Percentiles rank a stretch among this genome's conserved stretches.
Conservation (phyloP, 1,140 invertebrate species). For the Heterodera carotae region DNA sequence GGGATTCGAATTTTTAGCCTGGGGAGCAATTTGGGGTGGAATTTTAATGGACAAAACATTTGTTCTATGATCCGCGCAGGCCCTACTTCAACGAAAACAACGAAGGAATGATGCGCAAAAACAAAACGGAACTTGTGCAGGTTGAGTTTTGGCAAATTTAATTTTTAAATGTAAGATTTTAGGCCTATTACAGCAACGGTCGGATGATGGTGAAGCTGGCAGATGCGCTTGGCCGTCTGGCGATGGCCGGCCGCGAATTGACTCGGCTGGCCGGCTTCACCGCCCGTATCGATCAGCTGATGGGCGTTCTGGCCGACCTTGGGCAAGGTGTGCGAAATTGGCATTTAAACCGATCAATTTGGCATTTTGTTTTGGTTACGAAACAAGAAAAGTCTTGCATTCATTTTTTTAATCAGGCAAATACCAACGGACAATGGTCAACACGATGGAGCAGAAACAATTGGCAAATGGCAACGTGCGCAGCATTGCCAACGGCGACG, state of each 20-base stretch:
- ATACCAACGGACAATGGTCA: conserved; percentile 53
- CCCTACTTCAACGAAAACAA: conserved; percentile 79
- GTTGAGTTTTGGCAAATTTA: conserved; percentile 17
- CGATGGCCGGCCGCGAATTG: conserved; percentile 88
- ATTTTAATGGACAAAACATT: conserved; percentile 60
- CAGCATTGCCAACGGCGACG: background rate
- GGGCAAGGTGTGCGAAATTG: conserved; percentile 72
- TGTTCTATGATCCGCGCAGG: no score
- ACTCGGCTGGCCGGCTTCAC: conserved; percentile 91
- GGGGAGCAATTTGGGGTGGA: no score
- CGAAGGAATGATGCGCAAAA: conserved; percentile 60
- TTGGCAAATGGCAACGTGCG: background rate
- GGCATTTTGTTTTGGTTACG: no score
- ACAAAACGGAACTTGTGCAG: conserved; percentile 62
- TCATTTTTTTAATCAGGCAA: conserved; percentile 22
- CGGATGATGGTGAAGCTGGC: conserved; percentile 94
- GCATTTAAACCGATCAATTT: background rate
- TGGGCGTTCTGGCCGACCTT: conserved; percentile 81
- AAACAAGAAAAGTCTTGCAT: no score
- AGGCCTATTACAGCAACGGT: conserved; percentile 89
- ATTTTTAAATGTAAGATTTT: conserved; percentile 67
- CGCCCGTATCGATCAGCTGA: conserved; percentile 84
- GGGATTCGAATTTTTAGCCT: no score
- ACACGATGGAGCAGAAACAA: background rate
- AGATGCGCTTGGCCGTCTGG: conserved; percentile 89